phyloP scores from a whole-genome alignment of 2,797 vertebrate species.

The Masticophis lateralis region DNA sequence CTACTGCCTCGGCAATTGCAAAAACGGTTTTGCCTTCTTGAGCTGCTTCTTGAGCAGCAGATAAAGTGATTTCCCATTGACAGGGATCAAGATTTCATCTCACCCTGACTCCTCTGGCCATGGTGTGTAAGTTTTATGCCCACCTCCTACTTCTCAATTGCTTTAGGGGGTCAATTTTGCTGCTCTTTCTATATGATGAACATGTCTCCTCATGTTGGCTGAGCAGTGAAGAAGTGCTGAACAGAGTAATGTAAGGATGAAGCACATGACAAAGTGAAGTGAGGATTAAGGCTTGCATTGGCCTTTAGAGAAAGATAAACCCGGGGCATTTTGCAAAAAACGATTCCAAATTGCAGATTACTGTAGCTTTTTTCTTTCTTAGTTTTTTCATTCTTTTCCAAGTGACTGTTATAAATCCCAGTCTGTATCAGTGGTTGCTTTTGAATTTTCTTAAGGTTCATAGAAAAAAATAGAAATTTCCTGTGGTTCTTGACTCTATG shows the following conservation, averaged over 20 bases:
- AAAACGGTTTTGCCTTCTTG: neutral
- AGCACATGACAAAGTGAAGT: neutral
- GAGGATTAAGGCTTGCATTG: neutral
- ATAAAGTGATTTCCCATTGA: neutral
- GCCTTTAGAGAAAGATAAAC: neutral
- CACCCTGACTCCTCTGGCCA: neutral
- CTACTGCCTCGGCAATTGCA: neutral
- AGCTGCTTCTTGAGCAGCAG: neutral
- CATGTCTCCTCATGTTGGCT: neutral
- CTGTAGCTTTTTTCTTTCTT: neutral
- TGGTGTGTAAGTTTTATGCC: neutral
- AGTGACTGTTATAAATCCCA: neutral
- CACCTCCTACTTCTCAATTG: neutral
- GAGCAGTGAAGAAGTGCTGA: neutral
- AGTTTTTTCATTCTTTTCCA: neutral
- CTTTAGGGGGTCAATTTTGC: neutral
- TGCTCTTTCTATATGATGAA: neutral
- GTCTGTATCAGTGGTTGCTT: neutral
- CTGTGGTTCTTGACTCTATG: neutral
- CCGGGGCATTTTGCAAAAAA: neutral
- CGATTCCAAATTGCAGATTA: neutral
- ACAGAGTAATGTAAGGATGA: neutral
- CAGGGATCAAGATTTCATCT: neutral
- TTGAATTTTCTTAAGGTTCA: neutral
- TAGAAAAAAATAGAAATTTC: neutral